Evolutionary conservation across 1,140 invertebrate species (phyloP), one percentile per base, ranked within the genome.

Genomic region (Ganaspis sp.): DNA sequence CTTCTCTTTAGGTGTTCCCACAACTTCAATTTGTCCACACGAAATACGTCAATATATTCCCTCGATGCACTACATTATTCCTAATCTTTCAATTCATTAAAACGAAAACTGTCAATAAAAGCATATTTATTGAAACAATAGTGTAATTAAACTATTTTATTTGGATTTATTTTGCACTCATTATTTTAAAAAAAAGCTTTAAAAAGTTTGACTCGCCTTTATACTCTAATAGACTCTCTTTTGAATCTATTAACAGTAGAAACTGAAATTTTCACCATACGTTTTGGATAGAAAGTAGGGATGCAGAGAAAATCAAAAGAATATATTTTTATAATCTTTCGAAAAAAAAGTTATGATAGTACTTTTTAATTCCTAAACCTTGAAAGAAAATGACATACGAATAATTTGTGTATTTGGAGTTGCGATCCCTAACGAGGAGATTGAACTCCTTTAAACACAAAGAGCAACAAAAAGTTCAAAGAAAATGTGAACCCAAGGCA

Each of bases 401-500:
- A n/a, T n/a, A n/a, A n/a, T 64, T 64, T 64, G 58, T 64, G n/a
- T 12, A 26, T 49, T 49, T 17, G 26, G 29, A 64, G 58, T 29
- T n/a, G n/a, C 26, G 23, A 64, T 15, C 29, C 9, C 26, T 29
- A 29, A 29, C 70, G 69, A 37, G 69, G 9, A 74, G 75, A 0
- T 29, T 64, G 58, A 11, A 29, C 58, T 64, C 58, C 23, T 64
- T 64, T 29, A 64, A 29, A 64, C 23, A 64, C 26, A 64, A 34
- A 29, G 23, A 29, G n/a, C 15, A 34, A 64, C 26, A 64, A 64
- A 64, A 64, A 64, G 58, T 64, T 26, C 12, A n/a, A 64, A 64
- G 58, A 64, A 64, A 64, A 49, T 49, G 38, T 72, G 38, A 80
- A 71, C 69, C 40, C 23, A 73, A 73, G 64, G 21, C 34, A 37